Evolutionary conservation across 2,113 vertebrate species (phyloP).

Genomic region (Todiramphus chloris): DNA sequence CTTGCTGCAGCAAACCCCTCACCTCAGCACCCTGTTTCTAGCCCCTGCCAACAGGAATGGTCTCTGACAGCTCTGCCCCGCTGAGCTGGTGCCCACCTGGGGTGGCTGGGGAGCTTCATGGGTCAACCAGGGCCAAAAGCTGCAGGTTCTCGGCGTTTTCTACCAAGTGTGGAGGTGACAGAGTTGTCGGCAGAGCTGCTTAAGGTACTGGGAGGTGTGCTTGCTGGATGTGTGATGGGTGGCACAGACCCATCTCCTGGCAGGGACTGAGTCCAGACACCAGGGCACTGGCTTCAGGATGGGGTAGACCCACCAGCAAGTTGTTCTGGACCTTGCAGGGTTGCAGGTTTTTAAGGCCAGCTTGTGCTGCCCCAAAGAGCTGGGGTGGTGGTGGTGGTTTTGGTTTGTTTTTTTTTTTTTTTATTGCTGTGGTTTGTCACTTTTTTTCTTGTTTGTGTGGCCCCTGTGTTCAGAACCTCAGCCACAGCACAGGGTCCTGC

Average conservation of each 20-base stretch:
- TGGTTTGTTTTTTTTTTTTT: no score
- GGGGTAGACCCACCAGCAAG: no score
- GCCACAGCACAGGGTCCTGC: not conserved
- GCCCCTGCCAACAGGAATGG: not conserved
- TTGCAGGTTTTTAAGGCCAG: not conserved
- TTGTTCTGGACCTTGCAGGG: not conserved
- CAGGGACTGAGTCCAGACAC: not conserved
- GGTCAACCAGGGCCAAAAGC: not conserved
- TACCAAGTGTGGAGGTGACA: not conserved
- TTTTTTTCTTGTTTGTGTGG: not conserved
- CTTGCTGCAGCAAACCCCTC: accelerated
- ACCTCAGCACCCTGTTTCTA: not conserved
- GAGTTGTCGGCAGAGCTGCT: not conserved
- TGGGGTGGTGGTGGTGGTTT: no score
- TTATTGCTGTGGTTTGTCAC: accelerated
- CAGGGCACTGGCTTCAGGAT: not conserved
- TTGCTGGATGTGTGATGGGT: not conserved
- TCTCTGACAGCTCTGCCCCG: not conserved
- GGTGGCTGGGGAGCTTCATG: not conserved
- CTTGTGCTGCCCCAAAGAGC: not conserved
- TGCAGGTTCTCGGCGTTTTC: not conserved
- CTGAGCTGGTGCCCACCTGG: not conserved
- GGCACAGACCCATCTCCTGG: not conserved
- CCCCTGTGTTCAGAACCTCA: not conserved
- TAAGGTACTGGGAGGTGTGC: accelerated